These are phyloP conservation scores for Otus sunia DNA, from an alignment of 2,113 vertebrate species.

Conservation along the genomic window DNA sequence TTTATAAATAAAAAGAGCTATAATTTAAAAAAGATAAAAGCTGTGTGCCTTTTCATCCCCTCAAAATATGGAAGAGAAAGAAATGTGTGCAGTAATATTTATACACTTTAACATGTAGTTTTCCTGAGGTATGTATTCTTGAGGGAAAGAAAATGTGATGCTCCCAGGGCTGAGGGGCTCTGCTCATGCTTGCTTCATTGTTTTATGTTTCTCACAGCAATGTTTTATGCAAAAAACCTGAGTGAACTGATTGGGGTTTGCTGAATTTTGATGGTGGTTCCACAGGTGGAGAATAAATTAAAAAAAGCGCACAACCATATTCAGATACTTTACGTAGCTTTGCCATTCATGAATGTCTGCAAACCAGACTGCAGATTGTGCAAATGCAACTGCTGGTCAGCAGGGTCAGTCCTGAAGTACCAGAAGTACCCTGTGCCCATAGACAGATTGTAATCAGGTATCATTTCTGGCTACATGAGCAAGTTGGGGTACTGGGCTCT, in stretches of 20 bases:
- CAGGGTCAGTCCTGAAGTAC: not conserved
- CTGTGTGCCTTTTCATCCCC: not conserved
- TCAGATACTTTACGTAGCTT: not conserved
- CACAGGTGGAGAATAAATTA: not conserved
- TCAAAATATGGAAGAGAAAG: constrained; percentile 3
- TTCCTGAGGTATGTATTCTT: not conserved
- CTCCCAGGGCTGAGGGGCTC: not conserved
- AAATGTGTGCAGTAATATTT: not conserved
- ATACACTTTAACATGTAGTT: not conserved
- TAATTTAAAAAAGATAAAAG: constrained; percentile 45
- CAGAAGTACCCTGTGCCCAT: not conserved
- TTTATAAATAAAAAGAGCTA: constrained; percentile 50
- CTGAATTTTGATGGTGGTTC: not conserved
- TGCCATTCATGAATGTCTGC: not conserved
- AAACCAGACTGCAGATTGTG: not conserved
- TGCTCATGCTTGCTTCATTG: not conserved
- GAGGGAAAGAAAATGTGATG: not conserved
- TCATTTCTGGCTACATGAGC: not conserved
- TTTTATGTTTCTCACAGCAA: not conserved
- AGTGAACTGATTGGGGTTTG: not conserved
- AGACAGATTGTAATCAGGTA: not conserved
- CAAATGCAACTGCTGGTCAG: not conserved
- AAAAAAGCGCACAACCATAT: rapidly evolving
- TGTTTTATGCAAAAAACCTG: not conserved
- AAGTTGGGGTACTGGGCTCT: not conserved